Evolutionary conservation across 2,113 vertebrate genomes (phyloP), one percentile per base, ranked within the genome.

Genomic region (Atractosteus spatula): DNA sequence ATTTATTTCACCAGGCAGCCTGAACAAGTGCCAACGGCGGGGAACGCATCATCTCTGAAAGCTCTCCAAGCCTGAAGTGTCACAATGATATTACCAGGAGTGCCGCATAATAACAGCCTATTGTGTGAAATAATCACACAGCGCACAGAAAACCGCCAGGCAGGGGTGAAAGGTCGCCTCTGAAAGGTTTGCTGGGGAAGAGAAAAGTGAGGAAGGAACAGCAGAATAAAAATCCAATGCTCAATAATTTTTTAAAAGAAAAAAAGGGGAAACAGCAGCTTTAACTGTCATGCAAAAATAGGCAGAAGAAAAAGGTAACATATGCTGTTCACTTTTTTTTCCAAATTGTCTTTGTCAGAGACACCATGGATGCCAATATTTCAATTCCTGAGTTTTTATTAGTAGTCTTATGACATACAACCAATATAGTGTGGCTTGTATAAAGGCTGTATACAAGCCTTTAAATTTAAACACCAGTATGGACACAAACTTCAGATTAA

Each of bases 1-100:
- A 93, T 94, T 92, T 91, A 89, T 91, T 90, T 89, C 90, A 87
- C 87, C 87, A 86, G 88, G 89, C 74, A 51, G 81, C 83, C 89
- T 91, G 90, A 92, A 87, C 74, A 0, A 65, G 78, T 77, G 88
- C 90, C 89, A 91, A 76, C 78, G 86, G 85, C 84, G 61, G 84
- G 76, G 78, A 82, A 78, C 74, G 73, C 68, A 80, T 84, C 85
- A 82, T 77, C 43, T 74, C 77, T 74, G 43, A 79, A 80, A 79
- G 75, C 79, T 66, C 69, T 80, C 78, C 65, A 77, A 81, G 71
- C 55, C 29, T 67, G 67, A 71, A 77, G 76, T 74, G 78, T 80
- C 7, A n/a, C 78, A 11, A 0, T 2, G 71, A 64, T 61, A 2
- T 67, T 6, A 5, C 63, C 0, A n/a, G 75, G 68, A 66, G 47